A percentile compares a stretch with the other conserved stretches of the same genome.
These are phyloP conservation scores for Fukomys damarensis DNA, from an alignment of 2,113 vertebrate genomes.

Conservation along the genomic window DNA sequence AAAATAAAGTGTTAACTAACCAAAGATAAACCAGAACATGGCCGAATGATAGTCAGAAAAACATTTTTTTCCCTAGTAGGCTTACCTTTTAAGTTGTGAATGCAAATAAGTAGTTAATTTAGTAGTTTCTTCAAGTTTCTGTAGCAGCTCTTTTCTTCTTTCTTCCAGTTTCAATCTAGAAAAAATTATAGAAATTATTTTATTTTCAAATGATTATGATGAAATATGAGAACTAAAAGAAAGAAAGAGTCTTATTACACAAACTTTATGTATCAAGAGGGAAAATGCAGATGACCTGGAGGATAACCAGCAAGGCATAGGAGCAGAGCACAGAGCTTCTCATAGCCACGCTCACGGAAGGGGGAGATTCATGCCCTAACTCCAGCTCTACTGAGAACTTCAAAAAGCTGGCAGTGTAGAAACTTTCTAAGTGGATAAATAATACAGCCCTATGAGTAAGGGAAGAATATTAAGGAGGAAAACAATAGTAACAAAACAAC, in stretches of 20 bases:
- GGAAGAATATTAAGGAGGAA: background rate
- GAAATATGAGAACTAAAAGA: background rate
- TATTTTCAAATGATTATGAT: constrained; percentile 35
- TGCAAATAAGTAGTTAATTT: constrained; percentile 89
- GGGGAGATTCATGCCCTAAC: fast-evolving
- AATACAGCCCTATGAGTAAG: background rate
- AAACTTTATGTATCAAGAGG: fast-evolving
- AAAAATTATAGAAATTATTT: constrained; percentile 29
- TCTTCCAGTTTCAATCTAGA: constrained; percentile 90
- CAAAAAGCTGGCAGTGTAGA: background rate
- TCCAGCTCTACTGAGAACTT: fast-evolving
- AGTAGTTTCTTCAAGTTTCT: constrained; percentile 91
- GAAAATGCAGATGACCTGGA: background rate
- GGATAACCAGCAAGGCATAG: fast-evolving
- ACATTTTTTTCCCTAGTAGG: background rate
- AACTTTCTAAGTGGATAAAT: background rate
- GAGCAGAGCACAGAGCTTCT: fast-evolving
- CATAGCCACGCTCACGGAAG: fast-evolving
- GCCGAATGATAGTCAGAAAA: background rate
- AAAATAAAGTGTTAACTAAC: constrained; percentile 27
- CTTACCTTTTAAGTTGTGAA: constrained; percentile 91
- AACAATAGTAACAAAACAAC: background rate
- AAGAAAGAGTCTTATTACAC: background rate
- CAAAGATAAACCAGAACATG: background rate
- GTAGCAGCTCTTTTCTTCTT: constrained; percentile 88